Base-by-base conservation (phyloP, 2,888 invertebrate species). In the Trichogramma evanescens region DNA sequence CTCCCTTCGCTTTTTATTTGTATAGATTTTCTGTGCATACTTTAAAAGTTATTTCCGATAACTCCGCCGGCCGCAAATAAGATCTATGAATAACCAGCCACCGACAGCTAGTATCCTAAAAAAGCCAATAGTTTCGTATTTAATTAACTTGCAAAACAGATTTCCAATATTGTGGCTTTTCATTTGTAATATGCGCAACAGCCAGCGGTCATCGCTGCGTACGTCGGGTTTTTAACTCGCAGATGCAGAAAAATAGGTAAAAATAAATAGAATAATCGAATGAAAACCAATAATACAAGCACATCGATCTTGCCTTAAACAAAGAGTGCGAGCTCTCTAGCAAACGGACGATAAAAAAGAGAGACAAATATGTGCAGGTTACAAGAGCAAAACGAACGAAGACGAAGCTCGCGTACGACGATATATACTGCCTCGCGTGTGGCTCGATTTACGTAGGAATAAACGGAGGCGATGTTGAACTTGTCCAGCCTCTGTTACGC, bases 301-400 rank as follows among this genome's bases (percentile, higher is more conserved):
- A 43, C 58, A 58, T 58, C 52, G 53, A 58, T 58, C 57, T 53
- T 58, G 48, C 38, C 26, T 43, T 9, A 7, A 50, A 26, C 38
- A 44, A 10, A n/a, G 26, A 9, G 26, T 26, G 38, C 38, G 9
- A 7, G n/a, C 46, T n/a, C 46, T 10, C n/a, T 6, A 46, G 26
- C 26, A 26, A 26, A 41, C 42, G 13, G 4, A 41, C 42, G 9
- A 6, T 5, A 38, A 26, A 43, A 52, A 13, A 10, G 52, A 51
- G 6, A 4, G 41, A 51, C 9, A 40, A 41, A 13, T 6, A 8
- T 40, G 51, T 43, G 50, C 39, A 9, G 50, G 9, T 39, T 41
- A 40, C 9, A 49, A 49, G 6, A 6, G 13, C 5, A 10, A 40
- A 50, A 50, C 13, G 26, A 49, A 3, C 7, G 50, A 50, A 41